Evolutionary conservation across 2,797 vertebrate genomes (phyloP), one percentile per base, ranked within the genome.

Genomic region (Xenopus petersii): DNA sequence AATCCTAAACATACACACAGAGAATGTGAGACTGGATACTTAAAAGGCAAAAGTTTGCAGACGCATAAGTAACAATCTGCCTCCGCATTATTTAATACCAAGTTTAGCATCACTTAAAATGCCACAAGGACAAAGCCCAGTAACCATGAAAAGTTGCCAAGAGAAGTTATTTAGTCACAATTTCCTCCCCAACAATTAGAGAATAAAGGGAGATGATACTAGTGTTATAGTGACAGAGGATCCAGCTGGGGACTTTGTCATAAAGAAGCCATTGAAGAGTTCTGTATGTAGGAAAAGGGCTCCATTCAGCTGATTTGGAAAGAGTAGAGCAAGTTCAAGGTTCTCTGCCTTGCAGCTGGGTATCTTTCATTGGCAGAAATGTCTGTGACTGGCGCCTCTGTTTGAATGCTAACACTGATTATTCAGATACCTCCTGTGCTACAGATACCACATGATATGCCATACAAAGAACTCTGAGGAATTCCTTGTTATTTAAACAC

Each of bases 321-420:
- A 46, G 61, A 71, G 62, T n/a, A 61, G 75, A 24, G 21, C 33
- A 24, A 66, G 56, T 67, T 62, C 30, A 67, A 56, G n/a, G 49
- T 70, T 63, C 16, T 55, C 63, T 56, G 75, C 58, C 64, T 17
- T 77, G 69, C 75, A 77, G 75, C 75, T 77, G 75, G 75, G 75
- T 63, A 77, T 55, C 70, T 62, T 72, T 67, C 75, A 63, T 33
- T 77, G 75, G 75, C 75, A 77, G 17, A 55, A 33, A 55, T 26
- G 15, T 54, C 75, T 48, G 63, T 56, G 64, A 67, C 69, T 71
- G 75, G 63, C 68, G 69, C 69, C 75, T 62, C 30, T 30, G 64
- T 47, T 64, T 67, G 64, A 72, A 72, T 72, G 59, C 47, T 67
- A 72, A 77, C 58, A 67, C 13, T 10, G 54, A 48, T 21, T 47